Conservation (phyloP, 2,888 invertebrate species). For the Drosophila fulvimacula region DNA sequence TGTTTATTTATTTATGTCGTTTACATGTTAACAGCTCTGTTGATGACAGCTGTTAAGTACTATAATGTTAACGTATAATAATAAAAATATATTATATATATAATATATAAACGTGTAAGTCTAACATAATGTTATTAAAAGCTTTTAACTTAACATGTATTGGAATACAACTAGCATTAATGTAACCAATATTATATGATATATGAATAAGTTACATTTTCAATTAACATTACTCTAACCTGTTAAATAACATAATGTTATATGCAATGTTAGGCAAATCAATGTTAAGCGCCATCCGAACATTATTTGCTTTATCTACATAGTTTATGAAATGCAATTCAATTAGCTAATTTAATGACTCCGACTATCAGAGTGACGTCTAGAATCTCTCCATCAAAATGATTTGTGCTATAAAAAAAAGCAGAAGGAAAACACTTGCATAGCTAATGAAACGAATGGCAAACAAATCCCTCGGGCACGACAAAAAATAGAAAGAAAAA, state of each 20-base stretch:
- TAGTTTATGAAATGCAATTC: neutral
- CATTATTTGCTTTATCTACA: neutral
- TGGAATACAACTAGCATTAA: no score
- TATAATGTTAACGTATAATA: neutral
- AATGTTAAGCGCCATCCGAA: neutral
- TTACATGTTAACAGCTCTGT: neutral
- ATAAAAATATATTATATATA: no score
- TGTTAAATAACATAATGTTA: neutral
- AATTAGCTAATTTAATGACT: constrained; percentile 2
- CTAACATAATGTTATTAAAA: no score
- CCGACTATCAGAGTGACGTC: neutral
- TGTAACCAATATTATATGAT: neutral
- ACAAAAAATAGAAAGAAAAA: neutral
- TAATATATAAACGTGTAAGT: no score
- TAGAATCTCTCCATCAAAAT: neutral
- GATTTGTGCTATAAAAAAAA: neutral
- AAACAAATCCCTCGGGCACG: constrained; percentile 21
- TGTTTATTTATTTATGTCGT: neutral
- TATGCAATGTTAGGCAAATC: neutral
- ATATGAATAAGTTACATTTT: neutral
- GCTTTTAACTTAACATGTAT: no score
- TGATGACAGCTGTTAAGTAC: neutral
- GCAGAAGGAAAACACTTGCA: neutral
- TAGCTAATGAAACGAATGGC: constrained; percentile 11
- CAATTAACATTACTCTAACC: neutral